phyloP scores from a whole-genome alignment of 2,113 vertebrate species.

The Alethe castanea region DNA sequence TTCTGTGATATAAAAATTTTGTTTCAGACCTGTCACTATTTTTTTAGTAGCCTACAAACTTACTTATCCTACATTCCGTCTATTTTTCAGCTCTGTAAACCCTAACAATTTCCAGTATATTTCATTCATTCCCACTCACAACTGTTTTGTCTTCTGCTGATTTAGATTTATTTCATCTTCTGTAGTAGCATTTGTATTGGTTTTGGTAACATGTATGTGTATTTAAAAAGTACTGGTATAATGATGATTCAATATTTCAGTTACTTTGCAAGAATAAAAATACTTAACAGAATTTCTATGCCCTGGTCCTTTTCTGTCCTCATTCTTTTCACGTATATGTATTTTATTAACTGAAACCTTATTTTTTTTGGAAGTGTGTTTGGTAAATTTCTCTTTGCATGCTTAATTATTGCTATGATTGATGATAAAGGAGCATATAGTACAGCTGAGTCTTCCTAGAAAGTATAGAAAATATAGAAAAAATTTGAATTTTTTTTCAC shows the following conservation, averaged over 20 bases:
- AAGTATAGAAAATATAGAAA: not conserved
- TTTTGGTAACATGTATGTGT: not conserved
- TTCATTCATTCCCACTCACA: not conserved
- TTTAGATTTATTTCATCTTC: not conserved
- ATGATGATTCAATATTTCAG: not conserved
- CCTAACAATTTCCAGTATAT: not conserved
- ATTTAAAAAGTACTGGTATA: not conserved
- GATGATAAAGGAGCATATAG: not conserved
- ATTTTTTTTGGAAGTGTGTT: not conserved
- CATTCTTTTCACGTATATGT: not conserved
- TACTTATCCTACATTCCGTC: not conserved
- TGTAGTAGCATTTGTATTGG: not conserved
- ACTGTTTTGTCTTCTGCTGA: not conserved
- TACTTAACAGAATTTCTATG: not conserved
- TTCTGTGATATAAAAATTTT: not conserved
- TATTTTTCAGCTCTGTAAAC: not conserved
- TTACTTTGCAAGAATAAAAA: not conserved
- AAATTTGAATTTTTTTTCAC: not conserved
- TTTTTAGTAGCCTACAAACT: not conserved
- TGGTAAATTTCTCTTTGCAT: not conserved
- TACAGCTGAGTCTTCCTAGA: not conserved
- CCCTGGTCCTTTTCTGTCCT: not conserved
- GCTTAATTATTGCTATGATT: not conserved
- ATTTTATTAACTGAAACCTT: not conserved
- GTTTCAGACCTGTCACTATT: not conserved